Evolutionary conservation across 2,113 vertebrate species (phyloP), one percentile per base, ranked within the genome.

Genomic region (Leptocoma aspasia): DNA sequence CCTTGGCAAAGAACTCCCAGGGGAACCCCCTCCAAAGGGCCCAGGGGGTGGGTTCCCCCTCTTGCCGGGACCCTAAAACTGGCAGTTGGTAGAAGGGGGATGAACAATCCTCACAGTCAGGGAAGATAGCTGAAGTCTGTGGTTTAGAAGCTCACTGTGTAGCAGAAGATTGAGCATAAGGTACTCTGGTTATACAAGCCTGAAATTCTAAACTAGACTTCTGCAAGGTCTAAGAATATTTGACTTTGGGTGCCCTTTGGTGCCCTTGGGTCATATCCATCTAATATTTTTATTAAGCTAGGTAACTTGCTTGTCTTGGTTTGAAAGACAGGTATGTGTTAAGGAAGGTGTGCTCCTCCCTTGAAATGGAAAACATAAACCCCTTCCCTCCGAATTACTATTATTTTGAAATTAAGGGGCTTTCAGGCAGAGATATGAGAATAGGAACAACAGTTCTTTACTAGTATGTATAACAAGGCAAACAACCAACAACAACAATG

Each of bases 171-270:
- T 28, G 13, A 49, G 6, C 19, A 28, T 20, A 33, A 81, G 6
- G 10, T 49, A 23, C 0, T 0, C 16, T 53, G 45, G n/a, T 59
- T 39, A 52, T 11, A 61, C 0, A 4, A 66, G 13, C 11, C 44
- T 60, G 44, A 52, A 19, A 59, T 71, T 61, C 35, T 47, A 47
- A 50, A 33, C 13, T 47, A 66, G 26, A 53, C 21, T 76, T 82
- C 30, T 47, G 24, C n/a, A 52, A 53, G 8, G 4, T 65, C 30
- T 31, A 52, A 50, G 23, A 71, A 52, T 49, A 78, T 49, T 56
- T 59, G 49, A 23, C 35, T 27, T n/a, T n/a, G n/a, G n/a, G n/a
- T n/a, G n/a, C n/a, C n/a, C n/a, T n/a, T n/a, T n/a, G n/a, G 15
- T 47, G 47, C 5, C 11, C 6, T 70, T 77, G 17, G 6, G 28